Base-by-base conservation (phyloP, 2,797 vertebrate genomes). In the Coracias cyanogaster region DNA sequence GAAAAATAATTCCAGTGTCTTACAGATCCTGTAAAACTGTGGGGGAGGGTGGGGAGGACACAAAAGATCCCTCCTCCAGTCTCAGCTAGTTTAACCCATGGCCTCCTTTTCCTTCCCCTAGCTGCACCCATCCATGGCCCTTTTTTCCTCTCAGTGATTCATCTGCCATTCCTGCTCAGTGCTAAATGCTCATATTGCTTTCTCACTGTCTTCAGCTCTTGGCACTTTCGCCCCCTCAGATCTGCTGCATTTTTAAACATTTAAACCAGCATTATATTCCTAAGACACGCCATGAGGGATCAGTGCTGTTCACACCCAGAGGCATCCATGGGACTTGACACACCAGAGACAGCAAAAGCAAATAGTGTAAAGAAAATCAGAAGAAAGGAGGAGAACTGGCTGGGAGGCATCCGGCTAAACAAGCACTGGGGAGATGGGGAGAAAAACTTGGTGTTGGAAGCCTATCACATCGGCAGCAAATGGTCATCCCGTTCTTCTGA, bases 401-500 rank as follows among this genome's bases (percentile, higher is more conserved):
- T 87, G 96, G 91, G 82, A 96, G 93, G 94, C 93, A 96, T 91
- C 94, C 8, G 79, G 89, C 91, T 81, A 69, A 90, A 84, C 19
- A 81, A 96, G 93, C 49, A 46, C 85, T 57, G 91, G 77, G 58
- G 51, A 76, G 60, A 69, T 64, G 16, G 65, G 76, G 82, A 94
- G 76, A 74, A 57, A 45, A 92, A 93, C 57, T 52, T 13, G 8
- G 51, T 29, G 39, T 71, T 28, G 85, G 82, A 91, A 95, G 95
- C 84, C 92, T 55, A 89, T 99, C 99, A 99, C 99, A 99, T 99
- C 11, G 99, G 99, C 88, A 99, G 97, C 94, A 99, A 98, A 95
- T 99, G 99, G 97, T 99, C 99, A 60, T 99, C 99, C 92, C 99
- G 98, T 97, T 99, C 99, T 94, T 99, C 99, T 4, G 98, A 98